Base-by-base conservation (phyloP, 2,797 vertebrate genomes). In the Notolabrus celidotus region DNA sequence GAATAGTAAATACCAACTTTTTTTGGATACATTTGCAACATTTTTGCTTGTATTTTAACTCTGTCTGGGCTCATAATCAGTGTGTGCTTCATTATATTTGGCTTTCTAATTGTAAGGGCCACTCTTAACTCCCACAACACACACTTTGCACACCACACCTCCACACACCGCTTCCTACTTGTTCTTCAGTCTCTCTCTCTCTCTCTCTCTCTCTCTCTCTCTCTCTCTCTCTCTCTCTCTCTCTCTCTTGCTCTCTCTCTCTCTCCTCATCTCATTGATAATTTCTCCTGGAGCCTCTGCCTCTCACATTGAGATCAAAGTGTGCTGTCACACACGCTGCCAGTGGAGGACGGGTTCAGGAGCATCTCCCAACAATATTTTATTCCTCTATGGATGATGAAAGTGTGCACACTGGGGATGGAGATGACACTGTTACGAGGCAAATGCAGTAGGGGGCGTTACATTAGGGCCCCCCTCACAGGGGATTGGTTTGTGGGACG, bases 251-350 rank as follows among this genome's bases (percentile, higher is more conserved):
- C 79, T 67, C 45, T 63, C 29, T 58, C 62, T 53, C 63, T 55
- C 69, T 55, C 49, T 68, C 68, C 76, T 39, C 70, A 74, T 90
- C 90, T 92, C 90, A 92, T 93, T 94, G 93, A 94, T 93, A 93
- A 93, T 93, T 94, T 92, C 85, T 93, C 88, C 86, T 70, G 85
- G 84, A 93, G 92, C 91, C 85, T 86, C 88, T 92, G 81, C 89
- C 86, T 82, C 90, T 92, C 91, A 84, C 84, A 61, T 70, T 50
- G 59, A 93, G 92, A 95, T 94, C 93, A 94, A 94, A 94, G 93
- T 84, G 81, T 25, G 74, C 85, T 90, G 92, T 94, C 93, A 92
- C 88, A 89, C 87, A 84, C 86, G 77, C 82, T 87, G 90, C 87
- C 90, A 89, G 83, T 79, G 82, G 86, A 92, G 88, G 90, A 85